These are phyloP conservation scores for Diplolepis rosae DNA, from an alignment of 2,888 invertebrate genomes.

Conservation along the genomic window DNA sequence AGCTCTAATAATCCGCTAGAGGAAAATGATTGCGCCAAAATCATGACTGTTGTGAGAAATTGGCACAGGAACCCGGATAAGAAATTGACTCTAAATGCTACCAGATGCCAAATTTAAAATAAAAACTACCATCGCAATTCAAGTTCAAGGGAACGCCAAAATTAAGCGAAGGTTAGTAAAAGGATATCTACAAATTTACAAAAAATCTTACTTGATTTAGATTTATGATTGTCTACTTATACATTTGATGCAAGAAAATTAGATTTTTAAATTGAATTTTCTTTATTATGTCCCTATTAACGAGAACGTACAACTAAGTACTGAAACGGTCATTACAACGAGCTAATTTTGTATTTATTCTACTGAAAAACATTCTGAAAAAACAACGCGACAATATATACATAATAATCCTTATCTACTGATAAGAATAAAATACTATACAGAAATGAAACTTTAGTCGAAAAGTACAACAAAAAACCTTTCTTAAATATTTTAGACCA, in stretches of 20 bases:
- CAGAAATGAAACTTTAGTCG: not conserved
- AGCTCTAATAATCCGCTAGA: slow-evolving; percentile 7
- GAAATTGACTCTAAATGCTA: slow-evolving; percentile 3
- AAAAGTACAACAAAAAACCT: not conserved
- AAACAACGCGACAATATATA: slow-evolving; percentile 17
- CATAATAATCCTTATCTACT: slow-evolving; percentile 1
- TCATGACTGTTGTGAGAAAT: slow-evolving; percentile 26
- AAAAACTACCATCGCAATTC: not conserved
- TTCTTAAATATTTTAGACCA: not conserved
- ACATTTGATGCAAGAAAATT: too few relatives aligned
- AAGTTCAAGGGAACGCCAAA: slow-evolving; percentile 24
- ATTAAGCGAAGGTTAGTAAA: not conserved
- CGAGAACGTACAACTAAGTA: not conserved
- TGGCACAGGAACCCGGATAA: slow-evolving; percentile 33
- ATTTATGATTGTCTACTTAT: too few relatives aligned
- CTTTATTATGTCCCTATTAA: slow-evolving; percentile 5
- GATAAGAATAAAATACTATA: not conserved
- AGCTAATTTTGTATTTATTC: not conserved
- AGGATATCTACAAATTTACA: too few relatives aligned
- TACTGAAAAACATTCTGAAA: slow-evolving; percentile 3
- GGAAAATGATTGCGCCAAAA: not conserved
- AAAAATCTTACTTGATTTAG: too few relatives aligned
- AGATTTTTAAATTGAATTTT: not conserved
- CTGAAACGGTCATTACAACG: not conserved
- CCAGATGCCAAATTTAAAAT: slow-evolving; percentile 1